Percentiles rank a stretch among this genome's conserved stretches.
phyloP scores from a whole-genome alignment of 2,888 invertebrate species.

The Meteorus cinctellus region DNA sequence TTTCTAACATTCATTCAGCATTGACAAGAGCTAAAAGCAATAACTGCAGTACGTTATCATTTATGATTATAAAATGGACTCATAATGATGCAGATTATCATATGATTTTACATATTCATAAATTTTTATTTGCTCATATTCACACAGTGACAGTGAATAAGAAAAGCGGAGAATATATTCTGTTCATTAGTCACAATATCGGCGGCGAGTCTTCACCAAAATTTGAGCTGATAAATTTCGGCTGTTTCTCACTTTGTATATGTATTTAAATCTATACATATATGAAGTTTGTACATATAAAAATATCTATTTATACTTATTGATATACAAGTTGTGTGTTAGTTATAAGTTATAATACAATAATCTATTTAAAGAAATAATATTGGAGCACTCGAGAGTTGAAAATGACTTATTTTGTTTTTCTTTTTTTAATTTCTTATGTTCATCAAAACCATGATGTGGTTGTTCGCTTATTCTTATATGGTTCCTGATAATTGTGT shows the following conservation, averaged over 20 bases:
- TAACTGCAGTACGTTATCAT: background rate
- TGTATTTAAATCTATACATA: background rate
- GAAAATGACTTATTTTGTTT: background rate
- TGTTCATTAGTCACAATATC: background rate
- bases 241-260: background rate
- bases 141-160: background rate
- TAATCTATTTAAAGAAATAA: constrained; percentile 20
- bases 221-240: background rate
- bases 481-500: background rate
- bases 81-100: background rate
- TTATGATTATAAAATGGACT: background rate
- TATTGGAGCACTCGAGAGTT: background rate
- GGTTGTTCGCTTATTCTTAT: background rate
- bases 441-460: background rate
- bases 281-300: constrained; percentile 23
- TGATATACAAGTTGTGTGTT: constrained; percentile 27
- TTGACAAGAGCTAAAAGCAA: background rate
- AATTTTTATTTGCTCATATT: background rate
- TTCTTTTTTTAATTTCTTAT: background rate
- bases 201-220: background rate
- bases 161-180: background rate
- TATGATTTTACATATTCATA: background rate
- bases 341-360: constrained; percentile 7
- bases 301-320: constrained; percentile 36
- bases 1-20: background rate